phyloP scores from a whole-genome alignment of 2,797 vertebrate genomes.

The Phoebastria nigripes region DNA sequence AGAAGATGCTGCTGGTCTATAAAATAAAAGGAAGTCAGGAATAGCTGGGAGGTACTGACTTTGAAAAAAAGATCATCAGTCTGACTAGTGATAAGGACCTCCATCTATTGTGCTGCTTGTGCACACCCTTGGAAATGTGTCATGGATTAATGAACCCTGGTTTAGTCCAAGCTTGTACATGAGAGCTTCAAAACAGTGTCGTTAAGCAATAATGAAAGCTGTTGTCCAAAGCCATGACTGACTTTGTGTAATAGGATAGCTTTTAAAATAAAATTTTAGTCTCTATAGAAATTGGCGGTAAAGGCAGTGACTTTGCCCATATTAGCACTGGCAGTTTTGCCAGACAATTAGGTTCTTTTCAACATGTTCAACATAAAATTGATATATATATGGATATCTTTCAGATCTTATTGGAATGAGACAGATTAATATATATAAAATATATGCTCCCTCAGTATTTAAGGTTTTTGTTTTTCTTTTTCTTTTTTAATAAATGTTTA shows the following conservation, averaged over 20 bases:
- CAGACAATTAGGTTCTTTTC: not conserved
- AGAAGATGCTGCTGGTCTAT: not conserved
- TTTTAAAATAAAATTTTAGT: not conserved
- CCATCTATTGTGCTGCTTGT: not conserved
- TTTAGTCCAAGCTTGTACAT: not conserved
- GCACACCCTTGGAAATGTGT: not conserved
- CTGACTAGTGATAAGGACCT: not conserved
- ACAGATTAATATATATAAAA: not conserved
- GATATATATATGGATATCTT: not conserved
- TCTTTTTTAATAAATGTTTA: not conserved
- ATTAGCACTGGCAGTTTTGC: not conserved
- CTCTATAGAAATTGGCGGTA: not conserved
- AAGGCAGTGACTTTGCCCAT: not conserved
- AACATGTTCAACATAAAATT: not conserved
- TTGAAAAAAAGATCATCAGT: not conserved
- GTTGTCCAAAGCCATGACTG: not conserved
- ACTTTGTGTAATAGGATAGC: not conserved
- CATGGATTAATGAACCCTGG: not conserved
- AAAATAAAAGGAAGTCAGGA: not conserved
- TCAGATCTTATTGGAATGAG: not conserved
- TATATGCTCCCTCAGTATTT: not conserved
- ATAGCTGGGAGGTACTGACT: not conserved
- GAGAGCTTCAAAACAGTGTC: not conserved
- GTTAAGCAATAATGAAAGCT: not conserved
- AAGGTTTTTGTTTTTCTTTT: not conserved